Evolutionary conservation across 1,140 invertebrate species (phyloP).

Genomic region (Drosophila bocki): DNA sequence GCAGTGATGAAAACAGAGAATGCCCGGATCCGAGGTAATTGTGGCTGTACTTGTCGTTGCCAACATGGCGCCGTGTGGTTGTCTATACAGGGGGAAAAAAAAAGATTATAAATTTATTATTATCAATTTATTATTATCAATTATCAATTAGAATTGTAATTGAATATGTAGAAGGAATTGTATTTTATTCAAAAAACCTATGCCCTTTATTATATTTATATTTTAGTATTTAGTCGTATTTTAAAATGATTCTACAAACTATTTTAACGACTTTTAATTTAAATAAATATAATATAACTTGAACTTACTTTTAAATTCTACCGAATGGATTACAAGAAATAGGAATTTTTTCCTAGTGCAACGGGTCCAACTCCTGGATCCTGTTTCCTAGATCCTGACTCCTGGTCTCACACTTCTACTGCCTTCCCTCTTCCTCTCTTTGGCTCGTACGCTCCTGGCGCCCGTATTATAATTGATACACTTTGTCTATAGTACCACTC

Average conservation of each 20-base stretch:
- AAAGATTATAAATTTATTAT: background rate
- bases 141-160: background rate
- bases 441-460: conserved; percentile 33
- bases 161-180: too few species aligned
- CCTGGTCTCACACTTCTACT: background rate
- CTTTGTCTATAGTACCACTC: conserved; percentile 58
- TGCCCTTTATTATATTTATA: too few species aligned
- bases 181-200: too few species aligned
- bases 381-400: conserved; percentile 7
- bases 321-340: background rate
- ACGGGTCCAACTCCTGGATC: conserved; percentile 1
- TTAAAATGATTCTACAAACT: background rate
- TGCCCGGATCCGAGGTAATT: conserved; percentile 89
- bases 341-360: conserved; percentile 2
- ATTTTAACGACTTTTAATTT: too few species aligned
- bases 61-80: conserved; percentile 40
- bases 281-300: too few species aligned
- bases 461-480: conserved; percentile 83
- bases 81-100: background rate
- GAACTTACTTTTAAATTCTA: background rate
- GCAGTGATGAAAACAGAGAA: conserved; percentile 93
- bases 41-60: conserved; percentile 67
- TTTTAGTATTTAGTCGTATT: too few species aligned
- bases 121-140: too few species aligned
- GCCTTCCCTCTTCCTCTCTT: background rate